phyloP scores from a whole-genome alignment of 2,113 vertebrate species.

The Phaethornis superciliosus region DNA sequence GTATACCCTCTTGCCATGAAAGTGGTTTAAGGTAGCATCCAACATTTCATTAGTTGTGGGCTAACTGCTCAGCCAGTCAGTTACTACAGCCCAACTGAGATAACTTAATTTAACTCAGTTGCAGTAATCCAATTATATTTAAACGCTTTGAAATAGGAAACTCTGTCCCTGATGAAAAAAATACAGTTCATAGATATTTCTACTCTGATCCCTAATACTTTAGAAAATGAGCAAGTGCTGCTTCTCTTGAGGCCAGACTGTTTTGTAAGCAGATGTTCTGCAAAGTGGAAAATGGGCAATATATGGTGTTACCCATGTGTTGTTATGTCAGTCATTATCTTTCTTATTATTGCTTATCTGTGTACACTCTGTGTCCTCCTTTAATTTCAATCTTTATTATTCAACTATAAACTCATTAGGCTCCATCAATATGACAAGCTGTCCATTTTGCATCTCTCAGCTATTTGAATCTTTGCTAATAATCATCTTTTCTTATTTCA shows the following conservation, averaged over 20 bases:
- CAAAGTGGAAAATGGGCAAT: background rate
- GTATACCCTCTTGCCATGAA: background rate
- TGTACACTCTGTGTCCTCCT: background rate
- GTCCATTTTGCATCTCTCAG: background rate
- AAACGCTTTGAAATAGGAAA: background rate
- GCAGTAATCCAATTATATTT: background rate
- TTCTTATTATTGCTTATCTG: background rate
- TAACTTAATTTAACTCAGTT: background rate
- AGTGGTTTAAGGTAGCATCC: background rate
- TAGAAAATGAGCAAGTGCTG: background rate
- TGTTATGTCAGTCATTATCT: background rate
- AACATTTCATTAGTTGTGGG: background rate
- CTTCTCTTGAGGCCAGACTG: background rate
- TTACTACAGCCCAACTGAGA: background rate
- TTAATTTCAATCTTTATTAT: background rate
- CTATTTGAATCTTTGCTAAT: slow-evolving; percentile 2
- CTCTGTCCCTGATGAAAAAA: background rate
- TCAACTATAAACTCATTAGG: slow-evolving; percentile 6
- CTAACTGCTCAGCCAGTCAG: background rate
- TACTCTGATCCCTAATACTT: background rate
- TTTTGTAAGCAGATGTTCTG: background rate
- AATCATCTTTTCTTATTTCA: background rate
- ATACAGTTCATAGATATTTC: background rate
- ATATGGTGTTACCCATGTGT: background rate
- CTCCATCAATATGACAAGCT: background rate